Base-by-base conservation (phyloP, 2,797 vertebrate species). In the Miichthys miiuy region DNA sequence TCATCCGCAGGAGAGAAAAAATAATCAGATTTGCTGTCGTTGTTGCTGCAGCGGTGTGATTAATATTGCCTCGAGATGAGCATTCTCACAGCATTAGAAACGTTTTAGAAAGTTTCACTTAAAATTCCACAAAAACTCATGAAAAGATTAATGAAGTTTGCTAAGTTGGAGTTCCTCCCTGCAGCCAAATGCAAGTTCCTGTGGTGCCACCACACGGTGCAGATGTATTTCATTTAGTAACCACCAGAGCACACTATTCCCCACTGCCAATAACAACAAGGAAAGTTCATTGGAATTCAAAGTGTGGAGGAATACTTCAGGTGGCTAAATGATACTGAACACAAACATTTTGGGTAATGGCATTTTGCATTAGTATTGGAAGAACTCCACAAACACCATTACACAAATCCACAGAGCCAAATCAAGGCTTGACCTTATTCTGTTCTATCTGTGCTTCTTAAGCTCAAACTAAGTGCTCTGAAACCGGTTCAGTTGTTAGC, bases 211-310 rank as follows among this genome's bases (percentile, higher is more conserved):
- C 47, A 47, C 7, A 56, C 30, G 42, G 67, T 5, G 41, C 48
- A 72, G 72, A 68, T 76, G 87, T 38, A 88, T 88, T 93, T 87
- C 72, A 87, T 70, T 72, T 63, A 72, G 57, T 52, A 62, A 72
- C 89, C 92, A 91, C 82, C 87, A 87, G 90, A 86, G 87, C 82
- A 88, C 84, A 81, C 83, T 79, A 56, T 81, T 90, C 86, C 75
- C 72, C 75, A 51, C 77, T 20, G 66, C 68, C 62, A 46, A 18
- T 57, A 48, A 44, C 57, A 47, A 58, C 21, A 1, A 38, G 51
- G 50, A 57, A 20, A 51, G 17, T 75, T 77, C 55, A 72, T 4
- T 62, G 67, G 4, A 38, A 71, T 71, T 69, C 38, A n/a, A 64
- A 69, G 47, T 34, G 6, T 25, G 51, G 44, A 66, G 61, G 66